Conservation (phyloP, 2,797 vertebrate genomes). For the Sus cebifrons region DNA sequence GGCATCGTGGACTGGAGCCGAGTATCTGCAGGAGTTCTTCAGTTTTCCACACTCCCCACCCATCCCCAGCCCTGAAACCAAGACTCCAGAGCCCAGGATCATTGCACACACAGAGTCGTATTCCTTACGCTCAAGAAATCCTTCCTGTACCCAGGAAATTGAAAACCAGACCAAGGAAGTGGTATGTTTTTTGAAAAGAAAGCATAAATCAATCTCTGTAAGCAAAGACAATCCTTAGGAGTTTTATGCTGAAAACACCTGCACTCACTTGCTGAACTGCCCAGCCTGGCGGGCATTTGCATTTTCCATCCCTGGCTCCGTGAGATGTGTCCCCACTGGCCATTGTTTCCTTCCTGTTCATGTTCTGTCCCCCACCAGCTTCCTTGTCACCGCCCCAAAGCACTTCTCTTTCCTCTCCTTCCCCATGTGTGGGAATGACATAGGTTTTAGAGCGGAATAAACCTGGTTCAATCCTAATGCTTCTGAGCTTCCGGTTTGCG, state of each 20-base stretch:
- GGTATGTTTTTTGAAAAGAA: background rate
- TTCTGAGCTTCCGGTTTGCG: background rate
- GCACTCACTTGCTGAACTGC: background rate
- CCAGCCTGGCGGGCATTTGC: background rate
- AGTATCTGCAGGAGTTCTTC: background rate
- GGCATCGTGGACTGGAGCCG: background rate
- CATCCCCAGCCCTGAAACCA: background rate
- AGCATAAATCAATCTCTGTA: background rate
- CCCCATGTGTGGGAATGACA: background rate
- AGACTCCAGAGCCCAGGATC: background rate
- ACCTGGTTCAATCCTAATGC: background rate
- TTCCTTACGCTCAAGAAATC: background rate
- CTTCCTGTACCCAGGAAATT: background rate
- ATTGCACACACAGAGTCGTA: background rate
- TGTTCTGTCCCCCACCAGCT: background rate
- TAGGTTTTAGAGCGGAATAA: background rate
- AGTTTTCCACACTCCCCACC: background rate
- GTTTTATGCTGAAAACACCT: background rate
- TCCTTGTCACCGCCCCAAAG: background rate
- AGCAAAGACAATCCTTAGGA: background rate
- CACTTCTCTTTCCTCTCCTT: background rate
- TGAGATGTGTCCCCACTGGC: background rate
- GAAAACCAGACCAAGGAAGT: background rate
- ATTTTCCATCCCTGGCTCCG: background rate
- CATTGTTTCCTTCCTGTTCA: background rate